A percentile compares a stretch with the other conserved stretches of the same genome.
These are phyloP conservation scores for Solenodon paradoxus DNA, from an alignment of 2,113 vertebrate species.

Conservation along the genomic window DNA sequence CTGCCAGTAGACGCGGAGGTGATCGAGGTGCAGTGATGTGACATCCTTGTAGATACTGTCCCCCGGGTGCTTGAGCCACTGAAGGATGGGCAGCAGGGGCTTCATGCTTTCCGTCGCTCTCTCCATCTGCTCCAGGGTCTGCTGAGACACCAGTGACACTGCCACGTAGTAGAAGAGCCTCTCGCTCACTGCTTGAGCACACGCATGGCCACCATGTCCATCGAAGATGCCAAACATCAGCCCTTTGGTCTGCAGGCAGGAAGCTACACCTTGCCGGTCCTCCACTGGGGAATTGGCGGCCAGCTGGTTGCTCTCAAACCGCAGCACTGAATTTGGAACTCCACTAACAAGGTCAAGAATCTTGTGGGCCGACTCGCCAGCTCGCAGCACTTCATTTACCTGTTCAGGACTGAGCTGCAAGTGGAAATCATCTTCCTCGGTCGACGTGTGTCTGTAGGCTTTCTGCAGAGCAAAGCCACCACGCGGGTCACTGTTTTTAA, in stretches of 20 bases:
- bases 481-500: background rate
- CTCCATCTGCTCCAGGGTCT: conserved; percentile 90
- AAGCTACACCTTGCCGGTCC: conserved; percentile 90
- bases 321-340: conserved; percentile 84
- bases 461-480: conserved; percentile 46
- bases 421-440: conserved; percentile 85
- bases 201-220: conserved; percentile 92
- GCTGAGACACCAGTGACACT: conserved; percentile 90
- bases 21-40: conserved; percentile 88
- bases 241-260: conserved; percentile 91
- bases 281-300: conserved; percentile 93
- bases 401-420: conserved; percentile 88
- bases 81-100: conserved; percentile 90
- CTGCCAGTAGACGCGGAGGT: conserved; percentile 96
- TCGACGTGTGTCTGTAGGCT: conserved; percentile 82
- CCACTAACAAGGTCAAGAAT: conserved; percentile 82
- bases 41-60: conserved; percentile 88
- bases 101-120: conserved; percentile 87
- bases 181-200: conserved; percentile 94
- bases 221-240: conserved; percentile 96
- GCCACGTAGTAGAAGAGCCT: conserved; percentile 92
- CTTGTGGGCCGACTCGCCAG: conserved; percentile 87
- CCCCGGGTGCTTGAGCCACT: conserved; percentile 90
- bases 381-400: conserved; percentile 87
- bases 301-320: conserved; percentile 94